Evolutionary conservation across 2,797 vertebrate genomes (phyloP), one percentile per base, ranked within the genome.

Genomic region (Takifugu ocellatus): DNA sequence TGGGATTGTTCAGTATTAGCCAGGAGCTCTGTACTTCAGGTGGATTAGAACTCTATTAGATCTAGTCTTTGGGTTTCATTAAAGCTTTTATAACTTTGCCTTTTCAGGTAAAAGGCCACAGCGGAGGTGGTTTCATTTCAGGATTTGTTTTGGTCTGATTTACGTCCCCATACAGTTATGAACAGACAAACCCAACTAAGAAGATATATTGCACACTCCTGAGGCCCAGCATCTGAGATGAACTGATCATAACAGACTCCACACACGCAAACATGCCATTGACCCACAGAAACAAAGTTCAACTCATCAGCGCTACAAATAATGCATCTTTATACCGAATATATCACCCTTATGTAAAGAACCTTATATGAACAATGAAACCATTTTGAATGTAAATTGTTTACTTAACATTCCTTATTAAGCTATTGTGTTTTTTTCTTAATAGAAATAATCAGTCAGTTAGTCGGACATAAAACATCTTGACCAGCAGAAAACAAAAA

Each of bases 141-240:
- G 7, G 47, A 29, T 72, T 70, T 58, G 43, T 68, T 69, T 65
- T 71, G 46, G 51, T 69, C 64, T 21, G 43, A 46, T 51, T 50
- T 51, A 70, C 26, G 56, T 60, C 63, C 6, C 33, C 66, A 73
- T 64, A 68, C 27, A 43, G 49, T 61, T 60, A 54, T 53, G 42
- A 51, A 75, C 59, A 68, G 10, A 81, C 50, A 48, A 51, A 10
- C 42, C 48, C 42, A 63, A 73, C 52, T n/a, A 56, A 59, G 48
- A 56, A 72, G 78, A 68, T 59, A 59, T 49, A 50, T 54, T 25
- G 50, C 36, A 15, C 1, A 12, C 42, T 44, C 24, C 54, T 33
- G 25, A 25, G 52, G 52, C 71, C 62, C 76, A 84, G 68, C 58
- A 51, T 47, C 54, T 44, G 27, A 24, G 44, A 48, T 47, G 44